Base-by-base conservation (phyloP, 2,888 invertebrate genomes). In the Mellilla xanthometata region DNA sequence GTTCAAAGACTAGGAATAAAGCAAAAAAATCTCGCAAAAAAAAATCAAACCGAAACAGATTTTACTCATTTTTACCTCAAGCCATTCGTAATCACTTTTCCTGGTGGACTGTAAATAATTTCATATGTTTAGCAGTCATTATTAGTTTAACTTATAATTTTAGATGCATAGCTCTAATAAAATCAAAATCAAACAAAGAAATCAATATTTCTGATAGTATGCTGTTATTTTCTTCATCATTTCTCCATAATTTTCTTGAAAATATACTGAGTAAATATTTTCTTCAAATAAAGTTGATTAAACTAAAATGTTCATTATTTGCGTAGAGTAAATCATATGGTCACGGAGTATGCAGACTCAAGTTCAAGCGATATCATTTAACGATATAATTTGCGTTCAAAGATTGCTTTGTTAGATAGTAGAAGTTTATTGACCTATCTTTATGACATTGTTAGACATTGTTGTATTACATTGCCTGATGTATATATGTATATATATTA, bases 31-130 rank as follows among this genome's bases (percentile, higher is more conserved):
- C 19, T 32, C 10, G 35, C 30, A 39, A 31, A 44, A 15, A 34
- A 39, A 44, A 5, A 12, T 13, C 12, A 15, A 46, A 11, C 38
- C 22, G 35, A 29, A 46, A n/a, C n/a, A n/a, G n/a, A 34, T 43
- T 35, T 24, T 33, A 47, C 28, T 29, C 5, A 42, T 56, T 81
- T 87, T 81, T 87, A 88, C 88, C 88, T 88, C 79, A 68, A 61
- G 58, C 71, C 74, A 65, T 75, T 74, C 62, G 70, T 71, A 70
- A 76, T 63, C 60, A 81, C 77, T 67, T 77, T 76, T 76, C 85
- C 83, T 51, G 82, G 81, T 60, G 77, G 76, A 79, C 88, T 88
- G 87, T 57, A 79, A 84, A 78, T 38, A 55, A 55, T 1, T 19
- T 5, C 8, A 24, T 24, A 3, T n/a, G 24, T n/a, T 24, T 24